Conservation (phyloP, 1,140 invertebrate species). For the Drosophila micromelanica region DNA sequence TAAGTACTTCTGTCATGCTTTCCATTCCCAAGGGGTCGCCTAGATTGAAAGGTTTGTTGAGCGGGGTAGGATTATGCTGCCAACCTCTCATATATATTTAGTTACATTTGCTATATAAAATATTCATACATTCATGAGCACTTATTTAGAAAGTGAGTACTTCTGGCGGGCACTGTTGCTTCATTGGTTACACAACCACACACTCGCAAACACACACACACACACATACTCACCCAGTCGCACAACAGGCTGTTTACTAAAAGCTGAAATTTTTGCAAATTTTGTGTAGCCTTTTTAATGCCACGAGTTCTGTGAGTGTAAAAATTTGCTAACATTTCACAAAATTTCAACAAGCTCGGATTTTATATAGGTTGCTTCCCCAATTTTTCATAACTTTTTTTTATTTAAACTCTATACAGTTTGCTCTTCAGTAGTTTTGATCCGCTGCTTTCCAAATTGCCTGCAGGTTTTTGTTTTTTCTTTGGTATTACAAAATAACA, state of each 20-base stretch:
- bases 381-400: conserved; percentile 22
- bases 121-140: conserved; percentile 77
- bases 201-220: conserved; percentile 4
- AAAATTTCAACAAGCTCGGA: conserved; percentile 53
- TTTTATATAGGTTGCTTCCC: conserved; percentile 16
- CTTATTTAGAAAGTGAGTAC: conserved; percentile 61
- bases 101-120: conserved; percentile 76
- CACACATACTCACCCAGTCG: conserved; percentile 13
- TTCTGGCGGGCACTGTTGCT: conserved; percentile 52
- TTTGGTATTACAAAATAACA: conserved; percentile 7
- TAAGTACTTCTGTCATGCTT: conserved; percentile 14
- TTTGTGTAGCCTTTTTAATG: conserved; percentile 18
- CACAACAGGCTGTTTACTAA: conserved; percentile 33
- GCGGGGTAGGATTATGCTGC: not conserved
- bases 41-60: not conserved
- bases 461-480: conserved; percentile 1
- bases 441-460: conserved; percentile 37
- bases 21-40: conserved; percentile 23
- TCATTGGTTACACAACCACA: conserved; percentile 1
- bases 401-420: conserved; percentile 60
- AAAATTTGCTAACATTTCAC: conserved; percentile 71
- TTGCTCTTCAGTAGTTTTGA: conserved; percentile 48
- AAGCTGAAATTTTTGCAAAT: conserved; percentile 58
- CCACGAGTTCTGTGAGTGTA: not conserved
- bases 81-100: conserved; percentile 60